Evolutionary conservation across 2,113 vertebrate genomes (phyloP), one percentile per base, ranked within the genome.

Genomic region (Nothoprocta perdicaria): DNA sequence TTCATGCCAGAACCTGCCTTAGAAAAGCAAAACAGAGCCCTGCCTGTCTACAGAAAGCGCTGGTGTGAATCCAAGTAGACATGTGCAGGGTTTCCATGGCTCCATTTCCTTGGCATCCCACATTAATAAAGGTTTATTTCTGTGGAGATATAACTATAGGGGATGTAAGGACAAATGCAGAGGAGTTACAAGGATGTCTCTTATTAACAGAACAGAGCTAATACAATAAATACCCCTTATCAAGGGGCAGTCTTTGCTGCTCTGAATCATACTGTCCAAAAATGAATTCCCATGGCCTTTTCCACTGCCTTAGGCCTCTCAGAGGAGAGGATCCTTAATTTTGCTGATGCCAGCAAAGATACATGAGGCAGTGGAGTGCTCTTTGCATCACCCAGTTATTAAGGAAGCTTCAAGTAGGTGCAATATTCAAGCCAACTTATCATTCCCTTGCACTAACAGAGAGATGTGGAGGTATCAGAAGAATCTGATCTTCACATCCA

Each of bases 11-110:
- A 89, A 45, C 73, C 66, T 88, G 92, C 69, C 80, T 88, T 81
- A 78, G 80, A 72, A 89, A 91, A 86, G 52, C 68, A 53, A 81
- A 91, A 93, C 94, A 93, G 91, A 86, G 57, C 87, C 55, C 73
- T 88, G 61, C 86, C 86, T 89, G 81, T 61, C 89, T 93, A 38
- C 13, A 0, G 43, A 88, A 86, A 43, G 18, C 76, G 62, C 43
- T 80, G 53, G n/a, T 92, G 89, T 91, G 73, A 95, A 45, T 87
- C 81, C 85, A 78, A 40, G 43, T 88, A 62, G 80, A 85, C 9
- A 1, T 78, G 52, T 3, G 2, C 19, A 73, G 65, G 15, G 48
- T 86, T 91, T 83, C 85, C 77, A 61, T 66, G 83, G 89, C 75
- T 88, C 76, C 73, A 21, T 90, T 89, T 93, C 84, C 73, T 84